Base-by-base conservation (phyloP, 1,140 invertebrate species). In the Samia ricini region DNA sequence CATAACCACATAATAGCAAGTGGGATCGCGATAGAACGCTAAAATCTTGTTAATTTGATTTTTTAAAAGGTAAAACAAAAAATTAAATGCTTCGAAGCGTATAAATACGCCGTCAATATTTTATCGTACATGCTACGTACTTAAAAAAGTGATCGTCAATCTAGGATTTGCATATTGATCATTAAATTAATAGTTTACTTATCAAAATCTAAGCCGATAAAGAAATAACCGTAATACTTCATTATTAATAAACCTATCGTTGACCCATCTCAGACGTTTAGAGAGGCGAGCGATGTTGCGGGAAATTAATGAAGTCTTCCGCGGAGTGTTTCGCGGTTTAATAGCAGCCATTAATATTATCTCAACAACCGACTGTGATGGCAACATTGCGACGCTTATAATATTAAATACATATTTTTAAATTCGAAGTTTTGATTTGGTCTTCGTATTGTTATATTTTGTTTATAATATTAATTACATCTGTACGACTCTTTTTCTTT, bases 291-390 rank as follows among this genome's bases (percentile, higher is more conserved):
- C 54, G 71, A 72, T 66, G 66, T 79, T 71, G 77, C 69, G 76
- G 78, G 70, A 79, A 88, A 88, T 88, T 87, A 88, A 88, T 88
- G 84, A 87, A 87, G 83, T 86, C 83, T 88, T 88, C 77, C 83
- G 77, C 72, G 71, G 77, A 81, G 79, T 76, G 77, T 83, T 88
- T 85, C 81, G 81, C 79, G 72, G 71, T 85, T 84, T 88, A 85
- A 88, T 85, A 79, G 79, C 74, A 5, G 76, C 81, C 72, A 88
- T 88, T 85, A 88, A 88, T 88, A 83, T 88, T 85, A 88, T 86
- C 85, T 86, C 76, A 81, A 85, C 79, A 77, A 81, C 85, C 71
- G 70, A 57, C 60, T 69, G n/a, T n/a, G n/a, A 77, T 80, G 75
- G 74, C 66, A 72, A 69, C 70, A 64, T 63, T 63, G 68, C 72